Evolutionary conservation across 2,888 invertebrate genomes (phyloP), one percentile per base, ranked within the genome.

Genomic region (Mesorhabditis belari): DNA sequence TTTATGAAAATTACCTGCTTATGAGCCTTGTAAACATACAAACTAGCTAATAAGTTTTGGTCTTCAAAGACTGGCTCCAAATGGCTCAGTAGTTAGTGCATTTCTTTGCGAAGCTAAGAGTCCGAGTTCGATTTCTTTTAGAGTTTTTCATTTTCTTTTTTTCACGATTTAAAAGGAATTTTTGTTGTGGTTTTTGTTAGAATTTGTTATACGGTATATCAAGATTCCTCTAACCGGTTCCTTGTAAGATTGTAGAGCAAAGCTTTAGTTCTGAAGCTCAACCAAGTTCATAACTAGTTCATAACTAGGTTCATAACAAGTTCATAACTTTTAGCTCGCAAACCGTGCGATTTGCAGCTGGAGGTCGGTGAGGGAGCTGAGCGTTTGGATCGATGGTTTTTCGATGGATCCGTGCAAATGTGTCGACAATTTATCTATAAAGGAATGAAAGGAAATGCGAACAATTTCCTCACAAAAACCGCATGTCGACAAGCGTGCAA

Each of bases 361-460:
- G 70, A 68, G 29, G 60, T 61, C 4, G 75, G 75, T 6, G 65
- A 66, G 59, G 75, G 75, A 29, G 63, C 62, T n/a, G 66, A 72
- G 50, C 71, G 64, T 49, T 63, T 75, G 27, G 73, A 70, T 57
- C 57, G 73, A 51, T 73, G 69, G 71, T 74, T 71, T 70, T 74
- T 69, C 52, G 74, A 74, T 61, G 74, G 74, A 25, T 66, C 69
- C 57, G 65, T 74, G 25, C 69, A 70, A 64, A 70, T 71, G 71
- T 71, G 71, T 57, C 66, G 71, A 26, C 69, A 65, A 50, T 74
- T 71, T 61, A 64, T 67, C 58, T 74, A 73, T 67, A 69, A 66
- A 60, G 73, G 75, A 62, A 67, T 70, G 69, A 71, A 69, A 61
- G 75, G 76, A 63, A 74, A 73, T 61, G 65, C 74, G 56, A 76